These are phyloP conservation scores for Gymnothorax reevesii DNA, from an alignment of 2,797 vertebrate genomes.

Conservation along the genomic window DNA sequence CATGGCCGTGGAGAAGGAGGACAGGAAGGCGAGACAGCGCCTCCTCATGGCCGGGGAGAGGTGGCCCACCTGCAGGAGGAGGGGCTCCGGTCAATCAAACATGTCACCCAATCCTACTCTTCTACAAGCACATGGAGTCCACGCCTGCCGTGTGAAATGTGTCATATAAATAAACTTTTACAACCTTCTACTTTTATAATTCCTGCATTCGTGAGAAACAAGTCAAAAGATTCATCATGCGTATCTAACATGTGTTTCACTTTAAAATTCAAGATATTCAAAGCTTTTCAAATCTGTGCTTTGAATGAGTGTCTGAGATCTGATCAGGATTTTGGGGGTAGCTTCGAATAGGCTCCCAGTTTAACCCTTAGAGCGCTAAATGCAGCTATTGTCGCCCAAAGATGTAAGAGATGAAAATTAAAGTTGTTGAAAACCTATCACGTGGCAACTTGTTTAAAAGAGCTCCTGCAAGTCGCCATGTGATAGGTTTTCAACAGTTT, in stretches of 20 bases:
- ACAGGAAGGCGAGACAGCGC: constrained; percentile 80
- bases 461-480: no score
- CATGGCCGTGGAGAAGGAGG: constrained; percentile 85
- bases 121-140: background rate
- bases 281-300: background rate
- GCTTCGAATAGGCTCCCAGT: no score
- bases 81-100: background rate
- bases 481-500: no score
- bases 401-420: no score
- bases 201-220: background rate
- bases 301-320: no score
- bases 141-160: no score
- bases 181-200: background rate
- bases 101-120: background rate
- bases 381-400: no score
- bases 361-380: no score
- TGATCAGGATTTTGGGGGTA: background rate
- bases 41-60: constrained; percentile 78
- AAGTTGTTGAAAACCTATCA: no score
- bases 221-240: background rate
- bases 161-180: background rate
- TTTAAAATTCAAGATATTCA: background rate
- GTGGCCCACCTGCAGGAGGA: constrained; percentile 68
- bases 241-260: background rate
- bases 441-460: no score